These are phyloP conservation scores for Mystacornis crossleyi DNA, from an alignment of 2,113 vertebrate species.

Conservation along the genomic window DNA sequence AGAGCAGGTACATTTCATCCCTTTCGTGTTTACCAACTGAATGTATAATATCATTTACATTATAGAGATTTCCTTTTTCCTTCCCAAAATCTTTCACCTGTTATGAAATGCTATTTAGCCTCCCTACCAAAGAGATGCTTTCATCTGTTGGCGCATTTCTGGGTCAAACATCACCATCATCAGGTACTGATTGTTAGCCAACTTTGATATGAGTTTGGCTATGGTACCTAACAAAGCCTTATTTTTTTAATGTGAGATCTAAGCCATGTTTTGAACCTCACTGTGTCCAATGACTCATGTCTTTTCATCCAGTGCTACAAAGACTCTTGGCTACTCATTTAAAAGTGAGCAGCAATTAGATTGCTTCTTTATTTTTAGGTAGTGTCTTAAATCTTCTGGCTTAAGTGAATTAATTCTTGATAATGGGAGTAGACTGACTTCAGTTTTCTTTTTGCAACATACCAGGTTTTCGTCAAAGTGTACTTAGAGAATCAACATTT, in stretches of 20 bases:
- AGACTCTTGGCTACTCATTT: background rate
- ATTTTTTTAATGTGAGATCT: background rate
- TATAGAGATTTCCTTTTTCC: background rate
- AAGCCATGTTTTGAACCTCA: background rate
- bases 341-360: background rate
- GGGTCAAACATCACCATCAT: background rate
- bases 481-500: background rate
- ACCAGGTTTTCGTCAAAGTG: background rate
- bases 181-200: background rate
- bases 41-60: background rate
- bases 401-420: background rate
- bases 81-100: background rate
- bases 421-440: background rate
- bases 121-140: background rate
- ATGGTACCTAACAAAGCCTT: background rate
- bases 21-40: background rate
- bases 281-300: background rate
- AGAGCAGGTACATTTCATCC: constrained; percentile 39
- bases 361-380: background rate
- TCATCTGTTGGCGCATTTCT: background rate
- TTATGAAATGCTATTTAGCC: background rate
- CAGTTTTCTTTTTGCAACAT: background rate
- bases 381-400: background rate
- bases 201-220: background rate
- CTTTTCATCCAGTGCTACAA: background rate